phyloP scores from a whole-genome alignment of 2,797 vertebrate species.

The Melanotaenia trifasciata region DNA sequence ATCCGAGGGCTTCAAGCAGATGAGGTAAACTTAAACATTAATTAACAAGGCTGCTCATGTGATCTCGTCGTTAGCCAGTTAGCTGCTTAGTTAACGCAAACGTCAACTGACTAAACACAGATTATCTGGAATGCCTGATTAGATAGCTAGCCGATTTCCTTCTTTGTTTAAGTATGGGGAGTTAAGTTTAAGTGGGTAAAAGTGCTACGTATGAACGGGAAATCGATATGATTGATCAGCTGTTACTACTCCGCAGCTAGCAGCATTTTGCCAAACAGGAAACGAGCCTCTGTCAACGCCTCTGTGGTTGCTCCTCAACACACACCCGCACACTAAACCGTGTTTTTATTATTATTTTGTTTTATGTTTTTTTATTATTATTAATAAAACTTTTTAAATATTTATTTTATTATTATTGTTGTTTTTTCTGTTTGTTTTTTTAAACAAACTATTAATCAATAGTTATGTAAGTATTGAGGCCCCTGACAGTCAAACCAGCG shows the following conservation, averaged over 20 bases:
- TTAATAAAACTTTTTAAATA: too few species aligned
- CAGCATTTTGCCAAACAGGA: constrained; percentile 15
- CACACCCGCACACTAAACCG: background rate
- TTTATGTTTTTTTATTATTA: too few species aligned
- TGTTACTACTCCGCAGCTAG: background rate
- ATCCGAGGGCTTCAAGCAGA: constrained; percentile 81
- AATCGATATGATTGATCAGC: constrained; percentile 11
- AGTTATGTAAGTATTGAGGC: background rate
- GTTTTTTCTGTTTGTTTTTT: background rate
- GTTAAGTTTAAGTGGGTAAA: background rate
- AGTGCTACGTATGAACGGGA: background rate
- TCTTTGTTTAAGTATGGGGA: background rate
- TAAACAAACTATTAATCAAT: too few species aligned
- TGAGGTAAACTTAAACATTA: constrained; percentile 70
- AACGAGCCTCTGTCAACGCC: constrained; percentile 45
- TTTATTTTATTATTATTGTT: too few species aligned
- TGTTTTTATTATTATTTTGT: too few species aligned
- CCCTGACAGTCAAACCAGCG: too few species aligned
- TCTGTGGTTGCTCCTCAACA: constrained; percentile 7
- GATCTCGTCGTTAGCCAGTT: constrained; percentile 37
- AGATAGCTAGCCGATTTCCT: background rate
- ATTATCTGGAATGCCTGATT: background rate
- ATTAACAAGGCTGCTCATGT: constrained; percentile 17
- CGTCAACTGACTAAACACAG: constrained; percentile 12
- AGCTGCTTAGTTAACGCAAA: constrained; percentile 51